Base-by-base conservation (phyloP, 1,140 invertebrate genomes). In the Drosophila orena region DNA sequence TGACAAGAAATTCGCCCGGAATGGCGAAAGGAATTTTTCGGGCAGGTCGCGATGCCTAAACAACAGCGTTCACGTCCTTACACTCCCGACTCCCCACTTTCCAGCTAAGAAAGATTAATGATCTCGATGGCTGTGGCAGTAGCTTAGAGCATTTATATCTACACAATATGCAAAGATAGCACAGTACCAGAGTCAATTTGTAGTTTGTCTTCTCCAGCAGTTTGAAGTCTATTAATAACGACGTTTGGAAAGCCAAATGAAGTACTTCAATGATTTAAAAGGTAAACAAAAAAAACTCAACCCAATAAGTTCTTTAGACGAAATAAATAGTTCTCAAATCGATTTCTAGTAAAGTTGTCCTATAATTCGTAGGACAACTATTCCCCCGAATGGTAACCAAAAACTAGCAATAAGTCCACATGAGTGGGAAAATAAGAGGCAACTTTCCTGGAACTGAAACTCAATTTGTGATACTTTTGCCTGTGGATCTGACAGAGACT, bases 61-160 rank as follows among this genome's bases (percentile, higher is more conserved):
- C 64, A 70, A 54, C 66, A 27, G 43, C 22, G 60, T 27, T 30
- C 43, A 70, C 43, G 68, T 70, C 20, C 52, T 24, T 44, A 15
- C 14, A 12, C 42, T 20, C 30, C 42, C 3, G 11, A 34, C 64
- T 57, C 35, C 35, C 8, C 30, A 30, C 20, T 35, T 46, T 3
- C 10, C 52, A 49, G 56, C 68, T 77, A 72, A 83, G 83, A 65
- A 89, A 86, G 84, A 86, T 86, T 86, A 86, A 86, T 86, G 83
- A 73, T 86, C 57, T 57, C 17, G 53, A 64, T 61, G 65, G 58
- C 65, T 69, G 37, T 71, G 79, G 61, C 64, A 74, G 47, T 49
- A 60, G 58, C 37, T 40, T 30, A 55, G 14, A 60, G 75, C 79
- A 79, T 79, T 75, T 81, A 81, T 84, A 78, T 74, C 66, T 46